These are phyloP conservation scores for Octodon degus DNA, from an alignment of 2,113 vertebrate genomes.

Conservation along the genomic window DNA sequence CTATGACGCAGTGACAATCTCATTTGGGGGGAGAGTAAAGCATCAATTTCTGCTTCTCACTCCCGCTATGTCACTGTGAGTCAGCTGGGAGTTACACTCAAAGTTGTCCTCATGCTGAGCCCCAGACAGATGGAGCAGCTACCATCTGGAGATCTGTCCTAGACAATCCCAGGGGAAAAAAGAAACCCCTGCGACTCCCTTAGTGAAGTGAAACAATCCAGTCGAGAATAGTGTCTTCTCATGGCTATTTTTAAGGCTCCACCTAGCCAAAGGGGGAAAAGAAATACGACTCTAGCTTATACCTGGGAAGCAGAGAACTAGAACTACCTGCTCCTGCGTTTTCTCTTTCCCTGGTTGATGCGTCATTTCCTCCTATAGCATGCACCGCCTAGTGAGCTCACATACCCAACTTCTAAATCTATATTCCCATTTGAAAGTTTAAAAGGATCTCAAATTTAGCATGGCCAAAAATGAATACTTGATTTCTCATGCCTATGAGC, in stretches of 20 bases:
- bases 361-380: neutral
- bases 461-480: neutral
- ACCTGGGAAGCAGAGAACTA: neutral
- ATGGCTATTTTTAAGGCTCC: neutral
- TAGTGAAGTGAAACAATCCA: neutral
- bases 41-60: neutral
- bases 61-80: neutral
- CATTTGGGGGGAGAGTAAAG: neutral
- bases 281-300: neutral
- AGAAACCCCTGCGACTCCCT: neutral
- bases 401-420: neutral
- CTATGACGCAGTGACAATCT: slow-evolving; percentile 26
- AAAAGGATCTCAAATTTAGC: neutral
- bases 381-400: neutral
- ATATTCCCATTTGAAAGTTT: slow-evolving; percentile 21
- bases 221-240: neutral
- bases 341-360: neutral
- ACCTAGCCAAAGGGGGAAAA: neutral
- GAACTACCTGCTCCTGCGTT: neutral
- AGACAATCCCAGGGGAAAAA: neutral
- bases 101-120: neutral
- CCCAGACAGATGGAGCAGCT: neutral
- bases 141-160: neutral
- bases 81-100: neutral
- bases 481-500: neutral